Evolutionary conservation across 2,888 invertebrate genomes (phyloP).

Genomic region (Drosophila putrida): DNA sequence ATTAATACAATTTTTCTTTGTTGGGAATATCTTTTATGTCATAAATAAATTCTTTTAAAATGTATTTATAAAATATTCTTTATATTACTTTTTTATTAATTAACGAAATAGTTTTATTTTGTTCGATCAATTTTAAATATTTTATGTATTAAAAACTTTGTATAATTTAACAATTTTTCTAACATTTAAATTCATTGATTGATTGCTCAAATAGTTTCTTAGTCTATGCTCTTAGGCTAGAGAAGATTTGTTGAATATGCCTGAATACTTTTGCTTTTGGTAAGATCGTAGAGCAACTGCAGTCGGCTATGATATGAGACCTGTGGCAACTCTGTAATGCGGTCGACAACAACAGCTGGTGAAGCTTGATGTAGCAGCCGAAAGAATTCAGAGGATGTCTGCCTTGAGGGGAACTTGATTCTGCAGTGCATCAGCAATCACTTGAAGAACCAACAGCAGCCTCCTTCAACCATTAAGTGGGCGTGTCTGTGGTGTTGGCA

Average conservation of each 20-base stretch:
- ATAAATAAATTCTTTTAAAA: background rate
- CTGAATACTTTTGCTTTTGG: no score
- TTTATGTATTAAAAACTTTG: no score
- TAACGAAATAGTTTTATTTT: no score
- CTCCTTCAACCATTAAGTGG: slow-evolving; percentile 67
- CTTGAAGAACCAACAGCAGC: slow-evolving; percentile 32
- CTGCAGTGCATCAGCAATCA: slow-evolving; percentile 58
- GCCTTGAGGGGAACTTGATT: slow-evolving; percentile 45
- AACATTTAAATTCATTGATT: no score
- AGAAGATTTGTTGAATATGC: no score
- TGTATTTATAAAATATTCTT: background rate
- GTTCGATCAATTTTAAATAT: no score
- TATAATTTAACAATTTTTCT: no score
- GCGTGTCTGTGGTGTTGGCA: slow-evolving; percentile 73
- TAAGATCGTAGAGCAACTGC: slow-evolving; percentile 12
- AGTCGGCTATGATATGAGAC: slow-evolving; percentile 12
- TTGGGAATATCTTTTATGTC: no score
- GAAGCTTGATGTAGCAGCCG: slow-evolving; percentile 17
- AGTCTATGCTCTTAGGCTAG: no score
- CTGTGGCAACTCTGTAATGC: slow-evolving; percentile 12
- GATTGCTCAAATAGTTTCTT: no score
- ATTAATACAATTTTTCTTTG: no score
- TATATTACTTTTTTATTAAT: no score
- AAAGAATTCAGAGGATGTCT: slow-evolving; percentile 32
- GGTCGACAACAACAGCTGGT: slow-evolving; percentile 49